Evolutionary conservation across 2,797 vertebrate species (phyloP).

Genomic region (Nyctalus aviator): DNA sequence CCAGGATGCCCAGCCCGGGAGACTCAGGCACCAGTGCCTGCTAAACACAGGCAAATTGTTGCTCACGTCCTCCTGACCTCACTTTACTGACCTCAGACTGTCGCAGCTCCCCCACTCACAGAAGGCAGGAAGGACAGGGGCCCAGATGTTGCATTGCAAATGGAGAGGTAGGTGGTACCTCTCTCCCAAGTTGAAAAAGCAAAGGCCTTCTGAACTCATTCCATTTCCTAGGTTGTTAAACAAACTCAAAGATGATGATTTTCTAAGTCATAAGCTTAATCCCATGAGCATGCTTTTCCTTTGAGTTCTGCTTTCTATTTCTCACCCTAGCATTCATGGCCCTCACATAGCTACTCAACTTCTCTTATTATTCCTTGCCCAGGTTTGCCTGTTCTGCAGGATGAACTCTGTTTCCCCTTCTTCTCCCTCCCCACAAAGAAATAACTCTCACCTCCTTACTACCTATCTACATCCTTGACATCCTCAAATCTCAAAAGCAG

Average conservation of each 20-base stretch:
- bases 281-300: background rate
- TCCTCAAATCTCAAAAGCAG: background rate
- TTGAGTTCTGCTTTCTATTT: background rate
- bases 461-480: background rate
- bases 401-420: background rate
- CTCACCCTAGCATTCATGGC: background rate
- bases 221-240: background rate
- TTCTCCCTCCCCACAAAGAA: background rate
- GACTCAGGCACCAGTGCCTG: background rate
- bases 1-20: background rate
- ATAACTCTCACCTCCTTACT: background rate
- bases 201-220: background rate
- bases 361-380: background rate
- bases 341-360: background rate
- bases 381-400: background rate
- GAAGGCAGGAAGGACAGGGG: background rate
- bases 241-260: background rate
- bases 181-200: background rate
- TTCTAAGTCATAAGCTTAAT: background rate
- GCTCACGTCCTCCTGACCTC: fast-evolving
- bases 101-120: background rate
- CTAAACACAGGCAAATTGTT: background rate
- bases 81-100: background rate
- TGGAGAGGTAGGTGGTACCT: fast-evolving
- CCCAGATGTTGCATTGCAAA: background rate